phyloP scores from a whole-genome alignment of 1,140 invertebrate species.

The Pinna nobilis region DNA sequence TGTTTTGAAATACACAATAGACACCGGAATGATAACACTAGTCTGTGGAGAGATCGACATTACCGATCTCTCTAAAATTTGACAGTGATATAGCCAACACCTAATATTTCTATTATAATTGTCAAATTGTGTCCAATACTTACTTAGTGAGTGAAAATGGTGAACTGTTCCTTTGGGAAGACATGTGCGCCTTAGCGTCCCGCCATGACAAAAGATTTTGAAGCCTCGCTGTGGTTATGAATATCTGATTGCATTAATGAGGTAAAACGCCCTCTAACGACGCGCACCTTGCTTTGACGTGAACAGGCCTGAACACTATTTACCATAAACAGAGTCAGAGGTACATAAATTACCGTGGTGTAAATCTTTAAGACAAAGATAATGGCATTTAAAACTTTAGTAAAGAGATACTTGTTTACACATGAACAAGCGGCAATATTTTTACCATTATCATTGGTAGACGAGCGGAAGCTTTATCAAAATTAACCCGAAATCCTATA shows the following conservation, averaged over 20 bases:
- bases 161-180: slow-evolving; percentile 36
- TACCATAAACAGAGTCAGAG: no score
- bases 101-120: slow-evolving; percentile 1
- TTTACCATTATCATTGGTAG: no score
- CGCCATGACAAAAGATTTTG: slow-evolving; percentile 49
- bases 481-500: no score
- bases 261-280: slow-evolving; percentile 39
- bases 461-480: no score
- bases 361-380: no score
- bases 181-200: slow-evolving; percentile 51
- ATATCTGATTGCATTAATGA: slow-evolving; percentile 51
- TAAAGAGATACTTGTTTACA: no score
- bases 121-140: slow-evolving; percentile 17
- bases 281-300: no score
- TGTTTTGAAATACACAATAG: slow-evolving; percentile 46
- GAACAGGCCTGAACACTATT: no score
- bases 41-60: slow-evolving; percentile 37
- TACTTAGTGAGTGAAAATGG: slow-evolving; percentile 25
- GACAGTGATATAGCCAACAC: slow-evolving; percentile 3
- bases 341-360: no score
- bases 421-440: no score
- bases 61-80: slow-evolving; percentile 28
- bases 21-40: slow-evolving; percentile 25
- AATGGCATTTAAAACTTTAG: no score
- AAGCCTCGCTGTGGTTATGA: slow-evolving; percentile 52